These are phyloP conservation scores for Pocillopora grandis DNA, from an alignment of 92 coral and sea anemone species.

Conservation along the genomic window DNA sequence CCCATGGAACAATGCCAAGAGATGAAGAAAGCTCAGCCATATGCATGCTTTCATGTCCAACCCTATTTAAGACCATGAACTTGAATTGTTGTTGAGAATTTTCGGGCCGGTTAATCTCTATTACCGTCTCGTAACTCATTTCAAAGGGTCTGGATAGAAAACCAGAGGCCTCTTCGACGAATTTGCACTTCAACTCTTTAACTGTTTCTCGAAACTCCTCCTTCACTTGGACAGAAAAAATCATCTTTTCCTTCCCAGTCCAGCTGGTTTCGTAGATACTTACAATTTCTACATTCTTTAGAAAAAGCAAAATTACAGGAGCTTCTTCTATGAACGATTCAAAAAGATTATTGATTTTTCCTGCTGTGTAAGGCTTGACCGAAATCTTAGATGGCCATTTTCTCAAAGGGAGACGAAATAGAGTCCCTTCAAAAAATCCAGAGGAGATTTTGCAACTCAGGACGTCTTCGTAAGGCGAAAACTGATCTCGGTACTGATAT, in stretches of 20 bases:
- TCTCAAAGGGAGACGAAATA: conserved; percentile 91
- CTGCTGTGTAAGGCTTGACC: conserved; percentile 78
- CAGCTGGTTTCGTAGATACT: conserved; percentile 73
- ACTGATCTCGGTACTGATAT: conserved; percentile 79
- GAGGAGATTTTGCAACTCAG: conserved; percentile 83
- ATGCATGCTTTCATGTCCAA: conserved; percentile 68
- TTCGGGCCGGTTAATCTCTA: conserved; percentile 63
- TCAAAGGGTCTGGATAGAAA: conserved; percentile 57
- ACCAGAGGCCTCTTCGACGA: conserved; percentile 61
- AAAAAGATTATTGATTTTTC: conserved; percentile 71
- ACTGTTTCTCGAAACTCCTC: conserved; percentile 64
- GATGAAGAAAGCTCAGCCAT: conserved; percentile 65
- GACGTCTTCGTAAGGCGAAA: conserved; percentile 85
- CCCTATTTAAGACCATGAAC: conserved; percentile 81
- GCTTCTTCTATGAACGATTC: conserved; percentile 91
- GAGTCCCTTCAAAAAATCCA: conserved; percentile 73
- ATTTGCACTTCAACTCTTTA: conserved; percentile 56
- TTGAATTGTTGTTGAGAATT: conserved; percentile 54
- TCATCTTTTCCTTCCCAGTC: conserved; percentile 70
- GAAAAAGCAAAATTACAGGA: conserved; percentile 76
- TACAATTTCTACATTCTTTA: conserved; percentile 76
- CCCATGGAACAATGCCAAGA: conserved; percentile 88
- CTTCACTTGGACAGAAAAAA: conserved; percentile 70
- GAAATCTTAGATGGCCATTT: conserved; percentile 95
- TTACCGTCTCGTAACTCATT: conserved; percentile 71